phyloP scores from a whole-genome alignment of 2,797 vertebrate genomes.

The Brachyrhaphis roseni region DNA sequence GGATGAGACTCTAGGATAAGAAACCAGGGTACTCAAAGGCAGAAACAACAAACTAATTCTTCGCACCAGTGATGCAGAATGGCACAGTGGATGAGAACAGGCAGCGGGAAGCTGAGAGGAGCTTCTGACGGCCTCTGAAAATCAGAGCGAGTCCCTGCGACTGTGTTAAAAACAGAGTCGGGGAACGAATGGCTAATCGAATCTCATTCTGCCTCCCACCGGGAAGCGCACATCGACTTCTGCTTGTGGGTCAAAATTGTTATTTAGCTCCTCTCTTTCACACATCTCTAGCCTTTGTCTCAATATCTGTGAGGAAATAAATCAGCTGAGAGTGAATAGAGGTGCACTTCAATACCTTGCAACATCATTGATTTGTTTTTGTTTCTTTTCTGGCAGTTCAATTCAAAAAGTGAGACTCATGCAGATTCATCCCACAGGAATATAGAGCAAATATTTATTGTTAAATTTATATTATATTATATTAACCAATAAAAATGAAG shows the following conservation, averaged over 20 bases:
- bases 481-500: neutral
- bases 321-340: neutral
- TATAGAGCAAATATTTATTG: neutral
- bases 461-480: neutral
- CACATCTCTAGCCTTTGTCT: neutral
- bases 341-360: neutral
- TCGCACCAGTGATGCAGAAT: conserved; percentile 65
- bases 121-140: conserved; percentile 36
- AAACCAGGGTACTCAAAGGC: conserved; percentile 49
- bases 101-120: conserved; percentile 36
- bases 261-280: conserved; percentile 7
- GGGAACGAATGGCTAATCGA: conserved; percentile 53
- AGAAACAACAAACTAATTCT: conserved; percentile 59
- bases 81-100: conserved; percentile 29
- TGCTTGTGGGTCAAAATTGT: conserved; percentile 37
- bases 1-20: conserved; percentile 43
- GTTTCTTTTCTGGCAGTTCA: neutral
- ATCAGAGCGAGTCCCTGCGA: conserved; percentile 21
- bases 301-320: conserved; percentile 5
- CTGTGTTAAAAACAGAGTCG: conserved; percentile 26
- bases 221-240: conserved; percentile 29
- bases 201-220: conserved; percentile 40
- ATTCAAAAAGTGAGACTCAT: neutral
- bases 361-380: neutral
- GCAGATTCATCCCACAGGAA: neutral